These are phyloP conservation scores for Vulpes ferrilata DNA, from an alignment of 2,113 vertebrate genomes.

Conservation along the genomic window DNA sequence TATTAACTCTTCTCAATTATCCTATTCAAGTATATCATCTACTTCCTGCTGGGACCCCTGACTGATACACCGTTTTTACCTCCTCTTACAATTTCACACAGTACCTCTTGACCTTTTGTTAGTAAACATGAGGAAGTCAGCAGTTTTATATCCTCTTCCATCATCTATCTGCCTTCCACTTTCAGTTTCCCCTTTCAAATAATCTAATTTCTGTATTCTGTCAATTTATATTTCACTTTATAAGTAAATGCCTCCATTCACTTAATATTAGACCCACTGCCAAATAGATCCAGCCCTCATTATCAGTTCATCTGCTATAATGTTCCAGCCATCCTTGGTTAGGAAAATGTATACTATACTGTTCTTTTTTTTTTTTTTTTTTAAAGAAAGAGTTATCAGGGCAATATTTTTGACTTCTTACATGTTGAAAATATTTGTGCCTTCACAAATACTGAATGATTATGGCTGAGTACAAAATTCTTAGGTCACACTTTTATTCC, in stretches of 20 bases:
- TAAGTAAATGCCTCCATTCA: background rate
- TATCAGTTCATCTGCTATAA: background rate
- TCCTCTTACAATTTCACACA: background rate
- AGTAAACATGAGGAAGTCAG: background rate
- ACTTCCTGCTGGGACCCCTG: background rate
- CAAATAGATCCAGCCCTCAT: background rate
- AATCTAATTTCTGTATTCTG: background rate
- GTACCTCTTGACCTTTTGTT: background rate
- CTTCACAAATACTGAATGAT: background rate
- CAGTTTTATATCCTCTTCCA: background rate
- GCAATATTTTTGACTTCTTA: background rate
- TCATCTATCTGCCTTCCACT: background rate
- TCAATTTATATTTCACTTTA: background rate
- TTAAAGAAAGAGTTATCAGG: background rate
- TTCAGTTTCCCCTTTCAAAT: background rate
- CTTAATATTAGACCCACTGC: background rate
- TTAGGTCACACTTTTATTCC: background rate
- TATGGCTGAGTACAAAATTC: background rate
- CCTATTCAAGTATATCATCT: background rate
- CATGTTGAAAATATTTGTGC: background rate
- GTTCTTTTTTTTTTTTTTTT: background rate
- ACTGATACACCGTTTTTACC: background rate
- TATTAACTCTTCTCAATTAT: background rate
- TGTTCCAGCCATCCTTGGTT: background rate
- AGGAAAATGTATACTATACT: background rate